phyloP scores from a whole-genome alignment of 2,113 vertebrate species.

The Poicephalus meyeri region DNA sequence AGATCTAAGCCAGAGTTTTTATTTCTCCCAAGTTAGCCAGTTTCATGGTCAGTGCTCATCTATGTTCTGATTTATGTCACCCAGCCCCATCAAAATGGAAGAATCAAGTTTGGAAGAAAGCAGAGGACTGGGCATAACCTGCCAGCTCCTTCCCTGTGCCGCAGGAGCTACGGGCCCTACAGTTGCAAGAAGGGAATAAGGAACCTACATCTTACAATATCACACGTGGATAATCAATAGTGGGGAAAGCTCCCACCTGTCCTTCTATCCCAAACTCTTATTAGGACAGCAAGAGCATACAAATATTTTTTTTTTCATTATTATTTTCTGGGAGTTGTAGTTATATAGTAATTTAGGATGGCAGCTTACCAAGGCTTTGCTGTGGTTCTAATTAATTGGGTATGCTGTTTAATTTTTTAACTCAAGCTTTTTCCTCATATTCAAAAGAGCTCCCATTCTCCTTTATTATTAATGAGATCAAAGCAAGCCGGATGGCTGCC shows the following conservation, averaged over 20 bases:
- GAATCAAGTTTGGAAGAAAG: background rate
- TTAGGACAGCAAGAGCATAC: background rate
- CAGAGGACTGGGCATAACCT: background rate
- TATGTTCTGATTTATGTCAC: background rate
- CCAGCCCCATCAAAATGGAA: background rate
- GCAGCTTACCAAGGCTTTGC: constrained; percentile 35
- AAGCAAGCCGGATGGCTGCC: constrained; percentile 31
- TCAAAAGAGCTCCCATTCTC: background rate
- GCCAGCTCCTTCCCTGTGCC: background rate
- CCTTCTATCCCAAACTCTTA: background rate
- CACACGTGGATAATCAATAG: background rate
- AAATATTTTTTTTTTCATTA: background rate
- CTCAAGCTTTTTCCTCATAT: background rate
- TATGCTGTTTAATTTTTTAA: constrained; percentile 40
- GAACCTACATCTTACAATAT: background rate
- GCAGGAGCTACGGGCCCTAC: background rate
- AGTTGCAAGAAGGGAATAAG: background rate
- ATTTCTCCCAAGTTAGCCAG: background rate
- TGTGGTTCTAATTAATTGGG: constrained; percentile 45
- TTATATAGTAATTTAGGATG: background rate
- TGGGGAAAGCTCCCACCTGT: background rate
- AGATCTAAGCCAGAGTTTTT: background rate
- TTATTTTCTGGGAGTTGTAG: background rate
- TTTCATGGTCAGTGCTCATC: background rate
- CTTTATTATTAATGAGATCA: constrained; percentile 35